A percentile compares a stretch with the other conserved stretches of the same genome.
Evolutionary conservation across 2,797 vertebrate species (phyloP).

Genomic region (Diplodus sargus): DNA sequence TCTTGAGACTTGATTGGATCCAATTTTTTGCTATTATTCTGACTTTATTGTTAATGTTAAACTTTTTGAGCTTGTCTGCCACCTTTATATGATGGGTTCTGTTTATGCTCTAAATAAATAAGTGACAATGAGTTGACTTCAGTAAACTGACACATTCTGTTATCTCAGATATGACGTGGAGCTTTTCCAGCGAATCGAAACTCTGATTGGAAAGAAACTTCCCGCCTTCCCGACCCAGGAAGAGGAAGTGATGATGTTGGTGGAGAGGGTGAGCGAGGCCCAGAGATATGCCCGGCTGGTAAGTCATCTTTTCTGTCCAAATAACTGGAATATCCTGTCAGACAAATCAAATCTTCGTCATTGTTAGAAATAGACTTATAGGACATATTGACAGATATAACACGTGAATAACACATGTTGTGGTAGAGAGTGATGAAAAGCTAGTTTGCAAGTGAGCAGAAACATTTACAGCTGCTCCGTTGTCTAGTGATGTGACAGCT

Average conservation of each 20-base stretch:
- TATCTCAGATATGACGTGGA: constrained; percentile 93
- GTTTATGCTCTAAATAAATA: background rate
- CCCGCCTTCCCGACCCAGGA: constrained; percentile 95
- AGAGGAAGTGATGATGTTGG: constrained; percentile 98
- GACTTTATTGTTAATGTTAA: background rate
- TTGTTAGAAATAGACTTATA: background rate
- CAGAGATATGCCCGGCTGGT: constrained; percentile 95
- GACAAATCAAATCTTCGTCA: background rate
- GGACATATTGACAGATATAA: no score
- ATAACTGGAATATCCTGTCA: background rate
- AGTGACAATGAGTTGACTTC: background rate
- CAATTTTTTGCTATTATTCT: background rate
- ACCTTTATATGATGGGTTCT: background rate
- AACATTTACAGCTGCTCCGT: no score
- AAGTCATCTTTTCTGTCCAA: constrained; percentile 50
- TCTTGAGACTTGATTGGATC: background rate
- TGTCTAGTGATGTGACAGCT: no score
- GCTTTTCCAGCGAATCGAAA: constrained; percentile 97
- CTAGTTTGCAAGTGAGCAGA: no score
- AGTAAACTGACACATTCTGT: background rate
- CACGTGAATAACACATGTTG: no score
- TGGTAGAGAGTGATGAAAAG: no score
- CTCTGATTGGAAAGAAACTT: constrained; percentile 95
- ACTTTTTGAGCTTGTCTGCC: background rate
- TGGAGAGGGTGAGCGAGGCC: constrained; percentile 95